phyloP scores from a whole-genome alignment of 2,797 vertebrate species.

The Helarctos malayanus region DNA sequence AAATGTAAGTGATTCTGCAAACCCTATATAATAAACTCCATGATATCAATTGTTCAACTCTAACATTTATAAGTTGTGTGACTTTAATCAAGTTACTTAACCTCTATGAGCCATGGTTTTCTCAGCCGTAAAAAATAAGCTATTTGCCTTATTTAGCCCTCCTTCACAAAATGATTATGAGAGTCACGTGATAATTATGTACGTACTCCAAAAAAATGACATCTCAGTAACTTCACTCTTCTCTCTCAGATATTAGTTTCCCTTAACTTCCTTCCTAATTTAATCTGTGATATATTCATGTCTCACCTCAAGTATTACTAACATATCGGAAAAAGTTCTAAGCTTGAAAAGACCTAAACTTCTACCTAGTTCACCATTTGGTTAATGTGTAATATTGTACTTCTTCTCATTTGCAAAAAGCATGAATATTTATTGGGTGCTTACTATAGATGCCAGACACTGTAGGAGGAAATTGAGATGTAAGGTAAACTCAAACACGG shows the following conservation, averaged over 20 bases:
- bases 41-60: neutral
- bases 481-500: neutral
- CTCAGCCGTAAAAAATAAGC: neutral
- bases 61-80: neutral
- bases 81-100: constrained; percentile 58
- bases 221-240: neutral
- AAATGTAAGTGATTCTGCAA: constrained; percentile 17
- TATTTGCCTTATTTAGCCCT: neutral
- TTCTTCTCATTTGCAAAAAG: neutral
- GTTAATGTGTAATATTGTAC: neutral
- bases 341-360: neutral
- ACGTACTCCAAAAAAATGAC: neutral
- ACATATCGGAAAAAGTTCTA: neutral
- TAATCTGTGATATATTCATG: neutral
- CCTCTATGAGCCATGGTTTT: neutral
- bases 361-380: neutral
- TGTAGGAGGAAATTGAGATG: neutral
- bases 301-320: neutral
- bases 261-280: neutral
- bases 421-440: neutral
- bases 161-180: neutral
- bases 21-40: neutral
- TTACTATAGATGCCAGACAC: neutral
- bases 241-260: constrained; percentile 31
- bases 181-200: neutral